Base-by-base conservation (phyloP, 2,888 invertebrate species). In the Eilema caniola region DNA sequence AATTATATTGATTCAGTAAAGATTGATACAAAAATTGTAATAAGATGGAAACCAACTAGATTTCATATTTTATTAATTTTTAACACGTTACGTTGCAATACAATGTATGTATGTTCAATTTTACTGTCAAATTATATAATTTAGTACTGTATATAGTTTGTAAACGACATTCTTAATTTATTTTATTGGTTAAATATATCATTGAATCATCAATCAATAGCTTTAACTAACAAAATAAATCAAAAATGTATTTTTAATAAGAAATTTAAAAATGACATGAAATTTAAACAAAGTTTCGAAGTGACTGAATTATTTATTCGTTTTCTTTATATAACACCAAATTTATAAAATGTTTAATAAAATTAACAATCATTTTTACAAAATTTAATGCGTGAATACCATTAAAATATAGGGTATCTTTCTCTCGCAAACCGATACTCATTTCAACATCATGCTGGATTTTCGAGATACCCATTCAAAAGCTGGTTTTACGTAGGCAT, bases 401-500 rank as follows among this genome's bases (percentile, higher is more conserved):
- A 53, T 53, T 2, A 53, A 53, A 53, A 53, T 41, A 41, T 41
- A 41, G 2, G 3, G 5, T 28, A 28, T 12, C 47, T 8, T 5
- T 53, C 20, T n/a, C n/a, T 0, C 8, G n/a, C n/a, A 53, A 10
- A n/a, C n/a, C 20, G 8, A n/a, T 53, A 53, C n/a, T 61, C 2
- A 62, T 64, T 60, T 23, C 11, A 25, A 20, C 3, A n/a, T 59
- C 66, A 57, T 53, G 62, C 53, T 70, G 28, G 70, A 66, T 28
- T 62, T 62, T 47, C 31, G 60, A 53, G 60, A 24, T 20, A 65
- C 61, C 65, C 60, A 61, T 25, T 61, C 53, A 60, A 69, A 92
- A 57, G 90, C 81, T 67, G 94, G 92, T 81, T 90, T 91, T 20
- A 89, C 88, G 81, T 85, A 92, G 70, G 81, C 81, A 77, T 93